These are phyloP conservation scores for Furcifer pardalis DNA, from an alignment of 2,797 vertebrate genomes.

Conservation along the genomic window DNA sequence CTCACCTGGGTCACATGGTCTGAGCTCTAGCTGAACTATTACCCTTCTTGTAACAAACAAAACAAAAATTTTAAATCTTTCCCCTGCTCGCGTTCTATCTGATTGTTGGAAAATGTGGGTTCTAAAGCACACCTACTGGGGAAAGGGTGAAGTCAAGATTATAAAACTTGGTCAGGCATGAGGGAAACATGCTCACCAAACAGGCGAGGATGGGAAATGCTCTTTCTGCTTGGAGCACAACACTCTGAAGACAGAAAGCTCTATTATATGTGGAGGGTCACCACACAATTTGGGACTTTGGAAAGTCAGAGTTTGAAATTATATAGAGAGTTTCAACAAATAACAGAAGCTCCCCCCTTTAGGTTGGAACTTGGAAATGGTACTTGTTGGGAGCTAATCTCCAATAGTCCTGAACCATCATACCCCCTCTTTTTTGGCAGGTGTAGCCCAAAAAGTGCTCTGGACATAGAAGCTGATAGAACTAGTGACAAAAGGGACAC, in stretches of 20 bases:
- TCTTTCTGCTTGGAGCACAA: no score
- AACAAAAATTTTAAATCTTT: neutral
- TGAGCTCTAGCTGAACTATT: neutral
- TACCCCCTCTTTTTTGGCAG: no score
- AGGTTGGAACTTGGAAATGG: neutral
- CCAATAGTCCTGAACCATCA: no score
- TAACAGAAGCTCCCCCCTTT: neutral
- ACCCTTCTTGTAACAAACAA: neutral
- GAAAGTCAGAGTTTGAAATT: neutral
- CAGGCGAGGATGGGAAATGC: neutral
- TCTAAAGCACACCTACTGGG: neutral
- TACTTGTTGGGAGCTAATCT: no score
- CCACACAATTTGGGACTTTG: neutral
- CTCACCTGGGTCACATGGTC: neutral
- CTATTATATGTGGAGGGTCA: neutral
- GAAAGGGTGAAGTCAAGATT: neutral
- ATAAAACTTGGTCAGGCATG: neutral
- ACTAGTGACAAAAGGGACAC: neutral
- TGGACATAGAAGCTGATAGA: neutral
- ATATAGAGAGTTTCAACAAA: neutral
- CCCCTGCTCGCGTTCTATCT: neutral
- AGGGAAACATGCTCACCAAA: neutral
- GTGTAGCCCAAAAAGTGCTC: neutral
- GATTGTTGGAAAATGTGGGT: neutral
- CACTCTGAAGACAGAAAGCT: neutral